Base-by-base conservation (phyloP, 2,797 vertebrate genomes). In the Catamblyrhynchus diadema region DNA sequence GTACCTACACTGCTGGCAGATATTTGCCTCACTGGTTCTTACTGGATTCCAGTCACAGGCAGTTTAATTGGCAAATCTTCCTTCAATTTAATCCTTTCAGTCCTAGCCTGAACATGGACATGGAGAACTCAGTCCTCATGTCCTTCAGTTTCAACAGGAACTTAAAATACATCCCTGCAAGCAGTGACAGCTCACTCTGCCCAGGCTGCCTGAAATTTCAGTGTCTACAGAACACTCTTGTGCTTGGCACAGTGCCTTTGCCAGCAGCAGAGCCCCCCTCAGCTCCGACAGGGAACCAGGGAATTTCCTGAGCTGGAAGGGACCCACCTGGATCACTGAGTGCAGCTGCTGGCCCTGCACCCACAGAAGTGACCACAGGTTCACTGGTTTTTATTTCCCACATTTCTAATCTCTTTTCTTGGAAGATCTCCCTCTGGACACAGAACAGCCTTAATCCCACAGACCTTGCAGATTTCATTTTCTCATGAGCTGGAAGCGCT, bases 1-100 rank as follows among this genome's bases (percentile, higher is more conserved):
- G 72, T 71, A 93, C 50, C 87, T 88, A 45, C 61, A 28, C 45
- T 85, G 60, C 82, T 70, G 94, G 86, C 66, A 67, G 37, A 44
- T 35, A 15, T 48, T 73, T 48, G 14, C 51, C 84, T 2, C 3
- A 8, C 66, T 92, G 86, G 9, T 57, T 78, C 75, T 45, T 23
- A 30, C 69, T 81, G 70, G 56, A 23, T 65, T 47, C 61, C 73
- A 92, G 57, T 6, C 88, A 44, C 54, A 85, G 54, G 18, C 66
- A 50, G 22, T 8, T 27, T 10, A 32, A 24, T 9, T 57, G 65
- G 56, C 35, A 53, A 80, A 64, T 10, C 70, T 61, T 21, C 17
- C 10, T 66, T 16, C 22, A 35, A 0, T 45, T 45, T 39, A 73
- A 71, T 67, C 71, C 53, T 33, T 2, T 19, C 35, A 8, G 27